Evolutionary conservation across 2,888 invertebrate genomes (phyloP).

Genomic region (Tetrapedia diversipes): DNA sequence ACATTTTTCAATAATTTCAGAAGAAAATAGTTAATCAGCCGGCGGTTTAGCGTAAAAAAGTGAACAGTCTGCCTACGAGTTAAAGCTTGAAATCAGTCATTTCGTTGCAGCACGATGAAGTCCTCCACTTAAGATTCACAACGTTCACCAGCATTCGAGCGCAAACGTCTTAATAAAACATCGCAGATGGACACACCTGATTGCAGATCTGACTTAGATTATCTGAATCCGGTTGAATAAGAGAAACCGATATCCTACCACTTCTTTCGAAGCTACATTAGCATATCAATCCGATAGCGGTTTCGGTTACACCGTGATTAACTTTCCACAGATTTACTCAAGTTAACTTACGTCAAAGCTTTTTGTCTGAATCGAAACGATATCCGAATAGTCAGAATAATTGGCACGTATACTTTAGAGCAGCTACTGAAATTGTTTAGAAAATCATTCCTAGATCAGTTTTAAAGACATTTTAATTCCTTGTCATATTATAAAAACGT

Average conservation of each 20-base stretch:
- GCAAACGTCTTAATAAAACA: background rate
- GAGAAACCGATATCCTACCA: background rate
- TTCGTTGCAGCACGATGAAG: background rate
- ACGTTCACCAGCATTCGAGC: background rate
- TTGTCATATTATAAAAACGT: background rate
- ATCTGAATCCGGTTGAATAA: slow-evolving; percentile 7
- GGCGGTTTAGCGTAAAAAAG: too few species aligned
- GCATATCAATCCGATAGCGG: background rate
- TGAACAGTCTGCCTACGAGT: too few species aligned
- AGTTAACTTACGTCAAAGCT: background rate
- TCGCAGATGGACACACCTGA: background rate
- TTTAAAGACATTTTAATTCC: background rate
- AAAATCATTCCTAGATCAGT: background rate
- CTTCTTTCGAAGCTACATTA: background rate
- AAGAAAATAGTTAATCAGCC: background rate
- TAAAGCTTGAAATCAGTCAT: too few species aligned
- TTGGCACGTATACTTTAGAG: background rate
- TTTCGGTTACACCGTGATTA: slow-evolving; percentile 19
- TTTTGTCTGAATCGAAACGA: background rate
- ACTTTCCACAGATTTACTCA: slow-evolving; percentile 2
- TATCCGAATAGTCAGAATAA: background rate
- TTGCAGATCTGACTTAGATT: slow-evolving; percentile 17
- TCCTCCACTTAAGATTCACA: background rate
- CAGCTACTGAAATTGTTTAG: background rate
- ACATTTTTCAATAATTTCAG: slow-evolving; percentile 38